A percentile compares a stretch with the other conserved stretches of the same genome.
Evolutionary conservation across 2,888 invertebrate genomes (phyloP).

Genomic region (Andrena bucephala): DNA sequence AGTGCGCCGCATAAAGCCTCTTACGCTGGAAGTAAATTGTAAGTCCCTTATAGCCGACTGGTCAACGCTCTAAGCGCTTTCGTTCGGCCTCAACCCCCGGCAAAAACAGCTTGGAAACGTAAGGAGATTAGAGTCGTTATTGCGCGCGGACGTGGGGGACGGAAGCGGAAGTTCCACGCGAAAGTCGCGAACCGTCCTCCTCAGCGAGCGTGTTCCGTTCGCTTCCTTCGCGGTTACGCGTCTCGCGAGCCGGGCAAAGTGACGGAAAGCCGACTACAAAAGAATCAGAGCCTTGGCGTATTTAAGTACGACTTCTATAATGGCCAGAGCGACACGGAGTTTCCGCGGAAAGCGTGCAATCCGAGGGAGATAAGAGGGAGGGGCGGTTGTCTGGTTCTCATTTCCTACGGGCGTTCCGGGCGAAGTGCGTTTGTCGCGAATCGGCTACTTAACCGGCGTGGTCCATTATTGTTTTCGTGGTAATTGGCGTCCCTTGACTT

Average conservation of each 20-base stretch:
- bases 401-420: not conserved
- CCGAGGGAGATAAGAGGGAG: slow-evolving; percentile 24
- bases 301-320: slow-evolving; percentile 58
- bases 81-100: slow-evolving; percentile 59
- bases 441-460: slow-evolving; percentile 15
- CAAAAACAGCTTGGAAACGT: slow-evolving; percentile 74
- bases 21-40: slow-evolving; percentile 77
- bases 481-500: not conserved
- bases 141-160: slow-evolving; percentile 53
- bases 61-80: slow-evolving; percentile 77
- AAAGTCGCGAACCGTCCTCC: slow-evolving; percentile 57
- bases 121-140: slow-evolving; percentile 78
- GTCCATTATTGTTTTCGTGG: not conserved
- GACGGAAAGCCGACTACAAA: slow-evolving; percentile 69
- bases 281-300: slow-evolving; percentile 57
- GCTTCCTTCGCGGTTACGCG: not conserved
- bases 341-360: slow-evolving; percentile 48
- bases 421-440: slow-evolving; percentile 9
- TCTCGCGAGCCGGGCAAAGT: slow-evolving; percentile 53
- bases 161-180: slow-evolving; percentile 65
- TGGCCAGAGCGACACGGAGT: slow-evolving; percentile 41
- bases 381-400: slow-evolving; percentile 24
- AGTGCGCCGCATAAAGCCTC: slow-evolving; percentile 73
- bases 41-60: slow-evolving; percentile 76
- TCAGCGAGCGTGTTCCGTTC: not conserved